Base-by-base conservation (phyloP, 37 sponge, comb jelly and placozoan species). In the Beroe forskalii region DNA sequence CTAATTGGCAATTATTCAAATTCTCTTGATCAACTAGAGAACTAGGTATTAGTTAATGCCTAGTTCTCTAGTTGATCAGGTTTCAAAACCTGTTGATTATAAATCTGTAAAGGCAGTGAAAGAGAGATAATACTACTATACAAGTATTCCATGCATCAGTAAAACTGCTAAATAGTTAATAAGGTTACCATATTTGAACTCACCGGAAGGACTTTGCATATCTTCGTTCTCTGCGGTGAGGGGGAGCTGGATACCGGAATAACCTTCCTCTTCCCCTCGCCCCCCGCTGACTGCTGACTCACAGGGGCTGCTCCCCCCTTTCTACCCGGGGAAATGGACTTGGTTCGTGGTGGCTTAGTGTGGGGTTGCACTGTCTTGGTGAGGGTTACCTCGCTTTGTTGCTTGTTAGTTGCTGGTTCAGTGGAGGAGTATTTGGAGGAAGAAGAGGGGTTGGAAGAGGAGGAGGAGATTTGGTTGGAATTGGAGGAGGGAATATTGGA, bases 121-220 rank as follows among this genome's bases (percentile, higher is more conserved):
- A n/a, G n/a, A n/a, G n/a, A n/a, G n/a, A n/a, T n/a, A n/a, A n/a
- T n/a, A n/a, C n/a, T n/a, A n/a, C n/a, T n/a, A n/a, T n/a, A n/a
- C n/a, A n/a, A n/a, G n/a, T n/a, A n/a, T n/a, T n/a, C n/a, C n/a
- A n/a, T n/a, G n/a, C n/a, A n/a, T n/a, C n/a, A n/a, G n/a, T n/a
- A n/a, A n/a, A n/a, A n/a, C n/a, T n/a, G n/a, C n/a, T n/a, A n/a
- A n/a, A n/a, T n/a, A n/a, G n/a, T n/a, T n/a, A n/a, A n/a, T n/a
- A n/a, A 14, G 20, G 28, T 27, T 24, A 12, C 28, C 28, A 64
- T 25, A 14, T 24, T 24, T 39, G 22, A 8, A 43, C 86, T 80
- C 19, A 80, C 86, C 43, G 86, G 86, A 1, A 44, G 28, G n/a
- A 80, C 86, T 42, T 42, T 80, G 86, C 86, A 80, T 6, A 80